Evolutionary conservation across 2,888 invertebrate genomes (phyloP), one percentile per base, ranked within the genome.

Genomic region (Mesoligia furuncula): DNA sequence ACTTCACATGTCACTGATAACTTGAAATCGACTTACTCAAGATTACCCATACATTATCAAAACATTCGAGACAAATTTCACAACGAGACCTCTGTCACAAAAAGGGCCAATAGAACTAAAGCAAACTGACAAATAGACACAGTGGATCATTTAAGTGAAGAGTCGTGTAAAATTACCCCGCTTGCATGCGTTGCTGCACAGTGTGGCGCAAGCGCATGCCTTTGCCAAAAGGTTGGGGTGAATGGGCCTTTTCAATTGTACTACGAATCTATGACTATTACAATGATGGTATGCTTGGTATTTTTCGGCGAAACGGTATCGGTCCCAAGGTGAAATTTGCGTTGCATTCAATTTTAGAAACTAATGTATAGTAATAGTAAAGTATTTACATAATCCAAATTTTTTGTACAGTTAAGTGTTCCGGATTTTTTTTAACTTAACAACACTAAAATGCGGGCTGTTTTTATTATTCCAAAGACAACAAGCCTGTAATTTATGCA

Each of bases 151-250:
- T 74, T 91, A 91, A 93, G 92, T 91, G 91, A 90, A 79, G 90
- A 92, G 87, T 91, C 92, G 90, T 93, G 93, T 92, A 89, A 91
- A 92, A 89, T 89, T 89, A 89, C 87, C 83, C 88, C 80, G 85
- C 83, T 88, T 88, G 88, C 88, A 88, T 89, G 87, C 87, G 79
- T 88, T 85, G 87, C 77, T 89, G 90, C 88, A 78, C 80, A 77
- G 77, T 76, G 80, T 93, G 91, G 86, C 89, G 94, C 90, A 94
- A 93, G 84, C 66, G 80, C 85, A 91, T 90, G 83, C 90, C 90
- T 85, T 77, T 51, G 91, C 77, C 79, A 77, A 93, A 93, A 94
- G 94, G 94, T 93, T 93, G 90, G 89, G 88, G 88, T 82, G 90
- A 88, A 86, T 84, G 82, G 81, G 77, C 85, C 77, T 84, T 86